Percentiles rank a stretch among this genome's conserved stretches.
These are phyloP conservation scores for Tineola bisselliella DNA, from an alignment of 2,888 invertebrate species.

Conservation along the genomic window DNA sequence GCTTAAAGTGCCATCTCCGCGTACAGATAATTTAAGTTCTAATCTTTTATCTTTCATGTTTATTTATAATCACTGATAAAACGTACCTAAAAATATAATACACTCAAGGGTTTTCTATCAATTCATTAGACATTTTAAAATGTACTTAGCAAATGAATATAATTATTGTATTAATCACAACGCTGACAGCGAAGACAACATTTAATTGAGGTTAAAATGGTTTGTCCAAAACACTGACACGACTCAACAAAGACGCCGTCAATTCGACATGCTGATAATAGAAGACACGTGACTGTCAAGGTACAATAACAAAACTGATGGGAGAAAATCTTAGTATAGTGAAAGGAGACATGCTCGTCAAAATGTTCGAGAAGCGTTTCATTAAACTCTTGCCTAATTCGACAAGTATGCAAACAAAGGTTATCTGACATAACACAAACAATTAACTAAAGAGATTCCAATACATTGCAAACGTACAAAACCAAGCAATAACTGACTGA, in stretches of 20 bases:
- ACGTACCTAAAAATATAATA: not conserved
- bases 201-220: constrained; percentile 50
- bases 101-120: not conserved
- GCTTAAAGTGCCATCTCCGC: constrained; percentile 54
- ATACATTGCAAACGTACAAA: not conserved
- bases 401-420: not conserved
- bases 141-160: not conserved
- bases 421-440: not conserved
- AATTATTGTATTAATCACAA: not conserved
- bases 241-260: constrained; percentile 47
- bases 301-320: constrained; percentile 35
- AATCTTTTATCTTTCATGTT: constrained; percentile 61
- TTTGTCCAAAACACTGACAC: constrained; percentile 41
- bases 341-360: constrained; percentile 20
- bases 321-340: constrained; percentile 30
- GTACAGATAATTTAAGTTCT: constrained; percentile 57
- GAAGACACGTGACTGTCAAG: constrained; percentile 26
- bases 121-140: not conserved
- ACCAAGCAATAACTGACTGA: not conserved
- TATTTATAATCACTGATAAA: constrained; percentile 9
- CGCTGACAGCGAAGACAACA: constrained; percentile 21
- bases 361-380: not conserved
- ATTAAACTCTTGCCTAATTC: not conserved
- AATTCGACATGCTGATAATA: constrained; percentile 31
- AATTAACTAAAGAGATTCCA: not conserved